These are phyloP conservation scores for Macroramphosus scolopax DNA, from an alignment of 2,797 vertebrate species.

Conservation along the genomic window DNA sequence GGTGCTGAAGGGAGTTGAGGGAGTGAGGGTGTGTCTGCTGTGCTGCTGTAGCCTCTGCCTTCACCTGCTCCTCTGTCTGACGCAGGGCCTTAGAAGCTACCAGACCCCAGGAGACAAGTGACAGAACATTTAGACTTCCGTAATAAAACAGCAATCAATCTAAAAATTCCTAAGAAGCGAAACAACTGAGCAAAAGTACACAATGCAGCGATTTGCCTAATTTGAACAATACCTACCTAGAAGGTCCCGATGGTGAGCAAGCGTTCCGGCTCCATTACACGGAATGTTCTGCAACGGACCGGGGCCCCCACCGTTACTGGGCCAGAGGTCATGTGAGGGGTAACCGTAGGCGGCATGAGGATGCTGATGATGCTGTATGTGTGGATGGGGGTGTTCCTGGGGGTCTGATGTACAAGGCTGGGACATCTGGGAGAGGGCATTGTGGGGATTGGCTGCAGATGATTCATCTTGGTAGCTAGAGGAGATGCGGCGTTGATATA, in stretches of 20 bases:
- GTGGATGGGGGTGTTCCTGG: conserved; percentile 83
- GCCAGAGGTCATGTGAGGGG: conserved; percentile 90
- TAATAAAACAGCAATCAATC: background rate
- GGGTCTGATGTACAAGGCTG: conserved; percentile 75
- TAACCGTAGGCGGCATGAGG: conserved; percentile 81
- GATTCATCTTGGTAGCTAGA: conserved; percentile 89
- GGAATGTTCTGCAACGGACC: conserved; percentile 95
- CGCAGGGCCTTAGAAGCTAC: conserved; percentile 84
- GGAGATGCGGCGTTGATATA: conserved; percentile 99
- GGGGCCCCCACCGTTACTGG: conserved; percentile 84
- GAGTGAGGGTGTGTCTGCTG: conserved; percentile 77
- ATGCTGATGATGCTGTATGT: conserved; percentile 77
- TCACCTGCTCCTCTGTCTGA: conserved; percentile 86
- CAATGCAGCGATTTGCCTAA: too few relatives aligned
- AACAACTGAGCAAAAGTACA: too few relatives aligned
- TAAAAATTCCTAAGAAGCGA: too few relatives aligned
- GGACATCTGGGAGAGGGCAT: conserved; percentile 81
- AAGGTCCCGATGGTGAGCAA: conserved; percentile 86
- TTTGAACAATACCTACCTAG: conserved; percentile 79
- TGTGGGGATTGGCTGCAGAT: conserved; percentile 87
- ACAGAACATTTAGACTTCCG: background rate
- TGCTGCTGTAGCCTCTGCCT: conserved; percentile 78
- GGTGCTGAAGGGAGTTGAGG: conserved; percentile 89
- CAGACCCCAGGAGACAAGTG: background rate
- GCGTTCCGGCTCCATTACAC: conserved; percentile 91